These are phyloP conservation scores for Chaitophorus viminalis DNA, from an alignment of 2,888 invertebrate species.

Conservation along the genomic window DNA sequence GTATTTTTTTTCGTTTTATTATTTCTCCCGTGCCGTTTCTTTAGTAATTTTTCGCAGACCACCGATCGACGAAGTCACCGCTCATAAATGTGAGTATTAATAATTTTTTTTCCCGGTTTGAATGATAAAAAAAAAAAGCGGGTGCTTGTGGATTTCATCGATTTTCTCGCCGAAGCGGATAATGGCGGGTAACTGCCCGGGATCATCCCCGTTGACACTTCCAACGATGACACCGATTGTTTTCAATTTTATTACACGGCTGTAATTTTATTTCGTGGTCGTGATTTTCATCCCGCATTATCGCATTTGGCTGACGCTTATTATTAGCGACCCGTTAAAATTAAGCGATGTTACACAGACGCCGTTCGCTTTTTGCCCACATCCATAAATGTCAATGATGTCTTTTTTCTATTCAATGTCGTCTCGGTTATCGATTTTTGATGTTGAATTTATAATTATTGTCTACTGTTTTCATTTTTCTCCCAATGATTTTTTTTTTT, in stretches of 20 bases:
- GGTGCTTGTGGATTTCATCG: slow-evolving; percentile 14
- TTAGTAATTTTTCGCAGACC: not conserved
- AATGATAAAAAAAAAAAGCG: not conserved
- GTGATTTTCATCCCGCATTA: not conserved
- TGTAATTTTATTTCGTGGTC: not conserved
- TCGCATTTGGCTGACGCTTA: not conserved
- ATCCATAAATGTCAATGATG: not conserved
- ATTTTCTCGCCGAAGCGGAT: not conserved
- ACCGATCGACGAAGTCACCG: not conserved
- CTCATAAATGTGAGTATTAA: not conserved
- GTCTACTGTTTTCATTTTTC: not conserved
- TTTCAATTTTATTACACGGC: not conserved
- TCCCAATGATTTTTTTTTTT: not conserved
- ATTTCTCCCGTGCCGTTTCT: not conserved
- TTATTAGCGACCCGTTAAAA: not conserved
- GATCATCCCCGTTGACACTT: not conserved
- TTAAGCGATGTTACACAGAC: not conserved
- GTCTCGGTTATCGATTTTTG: slow-evolving; percentile 14
- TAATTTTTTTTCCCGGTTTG: not conserved
- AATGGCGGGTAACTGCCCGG: slow-evolving; percentile 46
- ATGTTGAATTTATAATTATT: not conserved
- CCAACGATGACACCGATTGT: not conserved
- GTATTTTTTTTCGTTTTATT: not conserved
- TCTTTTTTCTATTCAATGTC: not conserved
- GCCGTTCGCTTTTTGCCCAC: not conserved